phyloP scores from a whole-genome alignment of 64 coral and sea anemone species.

The Pocillopora verrucosa region DNA sequence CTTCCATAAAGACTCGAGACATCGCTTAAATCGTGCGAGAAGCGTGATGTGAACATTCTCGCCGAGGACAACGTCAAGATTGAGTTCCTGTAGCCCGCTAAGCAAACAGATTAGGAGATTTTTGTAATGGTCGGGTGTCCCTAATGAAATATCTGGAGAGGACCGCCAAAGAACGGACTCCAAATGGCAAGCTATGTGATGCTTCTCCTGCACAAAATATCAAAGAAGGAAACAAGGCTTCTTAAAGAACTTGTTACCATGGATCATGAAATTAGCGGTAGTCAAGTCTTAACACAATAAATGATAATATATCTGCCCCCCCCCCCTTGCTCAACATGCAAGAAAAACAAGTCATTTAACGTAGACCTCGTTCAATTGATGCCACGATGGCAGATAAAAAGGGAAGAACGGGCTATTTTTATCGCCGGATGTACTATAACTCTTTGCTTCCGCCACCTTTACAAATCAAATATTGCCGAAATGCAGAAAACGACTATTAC shows the following conservation, averaged over 20 bases:
- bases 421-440: too few relatives aligned
- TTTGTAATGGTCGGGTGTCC: slow-evolving; percentile 57
- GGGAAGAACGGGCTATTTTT: too few relatives aligned
- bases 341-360: too few relatives aligned
- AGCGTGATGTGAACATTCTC: slow-evolving; percentile 27
- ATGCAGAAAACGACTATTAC: background rate
- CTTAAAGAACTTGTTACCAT: too few relatives aligned
- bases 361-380: too few relatives aligned
- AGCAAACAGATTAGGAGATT: slow-evolving; percentile 46
- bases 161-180: slow-evolving; percentile 73
- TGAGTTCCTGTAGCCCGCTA: slow-evolving; percentile 42
- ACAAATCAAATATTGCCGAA: background rate
- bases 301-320: too few relatives aligned
- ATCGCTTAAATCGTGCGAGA: slow-evolving; percentile 38
- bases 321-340: too few relatives aligned
- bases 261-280: too few relatives aligned
- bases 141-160: background rate
- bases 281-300: too few relatives aligned
- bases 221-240: background rate
- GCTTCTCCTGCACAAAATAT: slow-evolving; percentile 22
- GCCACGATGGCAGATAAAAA: too few relatives aligned
- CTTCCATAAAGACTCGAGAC: slow-evolving; percentile 61
- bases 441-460: too few relatives aligned
- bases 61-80: slow-evolving; percentile 56
- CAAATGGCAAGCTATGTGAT: slow-evolving; percentile 64